Evolutionary conservation across 2,888 invertebrate species (phyloP).

Genomic region (Hymenopus coronatus): DNA sequence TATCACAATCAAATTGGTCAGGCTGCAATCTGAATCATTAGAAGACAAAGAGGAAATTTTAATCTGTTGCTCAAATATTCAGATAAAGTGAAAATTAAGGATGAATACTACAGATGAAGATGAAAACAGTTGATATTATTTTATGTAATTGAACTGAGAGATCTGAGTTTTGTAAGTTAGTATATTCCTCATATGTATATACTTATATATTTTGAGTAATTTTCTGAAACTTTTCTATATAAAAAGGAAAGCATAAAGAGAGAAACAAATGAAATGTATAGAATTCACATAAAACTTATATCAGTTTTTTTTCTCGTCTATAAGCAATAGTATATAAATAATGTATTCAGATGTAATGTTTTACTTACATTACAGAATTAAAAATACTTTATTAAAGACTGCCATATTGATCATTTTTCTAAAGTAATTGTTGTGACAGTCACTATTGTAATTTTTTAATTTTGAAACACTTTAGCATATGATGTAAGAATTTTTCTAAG

Average conservation of each 20-base stretch:
- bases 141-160: background rate
- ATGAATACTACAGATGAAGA: background rate
- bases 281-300: background rate
- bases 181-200: background rate
- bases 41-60: background rate
- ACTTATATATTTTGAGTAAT: background rate
- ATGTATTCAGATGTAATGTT: too few relatives aligned
- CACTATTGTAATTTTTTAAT: too few relatives aligned
- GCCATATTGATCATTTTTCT: too few relatives aligned
- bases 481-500: too few relatives aligned
- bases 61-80: background rate
- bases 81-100: background rate
- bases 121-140: background rate
- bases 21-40: background rate
- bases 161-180: background rate
- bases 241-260: background rate
- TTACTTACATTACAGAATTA: too few relatives aligned
- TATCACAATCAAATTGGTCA: background rate
- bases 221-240: background rate
- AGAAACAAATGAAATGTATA: background rate
- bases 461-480: too few relatives aligned
- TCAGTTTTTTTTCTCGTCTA: background rate
- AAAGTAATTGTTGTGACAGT: too few relatives aligned
- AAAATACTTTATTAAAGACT: too few relatives aligned
- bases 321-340: background rate